Evolutionary conservation across 2,113 vertebrate species (phyloP), one percentile per base, ranked within the genome.

Genomic region (Phalacrocorax carbo): DNA sequence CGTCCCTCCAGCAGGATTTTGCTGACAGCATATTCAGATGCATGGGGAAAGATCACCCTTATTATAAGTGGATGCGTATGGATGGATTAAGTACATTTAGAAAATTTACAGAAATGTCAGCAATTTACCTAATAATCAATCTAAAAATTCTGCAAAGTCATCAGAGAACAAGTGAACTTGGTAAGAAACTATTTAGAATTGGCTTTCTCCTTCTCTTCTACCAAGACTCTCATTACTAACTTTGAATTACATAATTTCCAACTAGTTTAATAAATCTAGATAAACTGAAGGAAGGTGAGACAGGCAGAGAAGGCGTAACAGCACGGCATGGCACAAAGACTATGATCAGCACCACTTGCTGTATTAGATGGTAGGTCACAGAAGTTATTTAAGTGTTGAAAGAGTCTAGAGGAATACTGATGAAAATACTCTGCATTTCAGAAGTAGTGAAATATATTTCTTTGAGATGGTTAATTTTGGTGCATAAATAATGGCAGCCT

Each of bases 351-450:
- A 64, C 14, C 27, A 44, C 55, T 57, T 82, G 18, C 58, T 76
- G 12, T 5, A 10, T n/a, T 16, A 48, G 2, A 15, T 1, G 2
- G 8, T 3, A 23, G 22, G 8, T 27, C n/a, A 82, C 12, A 17
- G 29, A 77, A 82, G 6, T 13, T 23, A 30, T 15, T 46, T 23
- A 32, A 54, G 27, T 29, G 26, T 34, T 55, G 32, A 57, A 48
- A 34, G 75, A 69, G 22, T n/a, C 78, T 71, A 8, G 11, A 90
- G 66, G 13, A 84, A 65, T 22, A 32, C 36, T 30, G 26, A 40
- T 32, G 7, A 82, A 77, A 87, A 61, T 6, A 64, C 2, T 29
- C 48, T 49, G 27, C 30, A 58, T 91, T 82, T 58, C 30, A 77
- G 49, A 55, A 60, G 12, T 38, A 51, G 32, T 16, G 30, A 70